Base-by-base conservation (phyloP, 2,797 vertebrate species). In the Gallinago solitaria region DNA sequence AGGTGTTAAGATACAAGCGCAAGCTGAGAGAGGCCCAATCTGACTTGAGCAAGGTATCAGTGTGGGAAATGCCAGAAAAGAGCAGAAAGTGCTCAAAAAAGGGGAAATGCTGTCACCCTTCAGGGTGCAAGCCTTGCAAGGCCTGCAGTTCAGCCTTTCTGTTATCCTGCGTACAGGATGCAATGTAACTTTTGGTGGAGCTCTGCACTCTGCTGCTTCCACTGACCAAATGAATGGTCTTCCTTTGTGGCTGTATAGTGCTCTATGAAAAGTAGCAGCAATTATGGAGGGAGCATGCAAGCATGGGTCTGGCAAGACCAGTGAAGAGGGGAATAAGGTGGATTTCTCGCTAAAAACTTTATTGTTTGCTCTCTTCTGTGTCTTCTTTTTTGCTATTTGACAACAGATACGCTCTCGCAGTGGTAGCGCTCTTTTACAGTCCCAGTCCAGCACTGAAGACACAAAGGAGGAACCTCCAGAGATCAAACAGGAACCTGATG, bases 1-100 rank as follows among this genome's bases (percentile, higher is more conserved):
- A 99, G 77, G 99, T 99, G 90, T 97, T 99, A 51, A 98, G 99
- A 93, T 99, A 98, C 94, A 99, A 99, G 91, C 95, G 99, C 77
- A 98, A 99, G 61, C 95, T 99, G 93, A 98, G 99, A 85, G 99
- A 99, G 96, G 98, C 99, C 12, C 99, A 99, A 51, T 96, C 98
- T 12, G 99, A 99, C 85, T 98, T 99, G 90, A 99, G 98, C 97
- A 99, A 99, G 98, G 99, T 99, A 87, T 82, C 20, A 5, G 9
- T 69, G 48, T 12, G 51, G 25, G 11, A 48, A 27, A 35, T 27
- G 20, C 18, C 45, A 78, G 60, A 17, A 76, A 43, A 87, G 54
- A 89, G 73, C 41, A 35, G 16, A 11, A 32, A 16, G 33, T 43
- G 20, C 68, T 39, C 61, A 32, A 18, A 67, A 16, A 47, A 41